phyloP scores from a whole-genome alignment of 1,140 invertebrate species.

The Orchesella cincta region DNA sequence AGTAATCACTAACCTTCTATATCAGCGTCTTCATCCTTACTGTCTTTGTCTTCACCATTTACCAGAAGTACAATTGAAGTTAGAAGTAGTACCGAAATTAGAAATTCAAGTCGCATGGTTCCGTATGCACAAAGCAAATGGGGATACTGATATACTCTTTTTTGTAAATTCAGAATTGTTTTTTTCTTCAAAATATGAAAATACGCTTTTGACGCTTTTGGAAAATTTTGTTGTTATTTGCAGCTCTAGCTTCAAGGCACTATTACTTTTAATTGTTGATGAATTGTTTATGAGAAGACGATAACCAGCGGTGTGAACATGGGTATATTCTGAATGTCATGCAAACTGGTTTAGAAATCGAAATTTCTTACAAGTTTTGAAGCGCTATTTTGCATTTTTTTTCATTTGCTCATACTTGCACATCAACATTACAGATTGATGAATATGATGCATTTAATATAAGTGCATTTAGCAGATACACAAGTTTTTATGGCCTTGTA shows the following conservation, averaged over 20 bases:
- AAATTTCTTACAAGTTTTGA: background rate
- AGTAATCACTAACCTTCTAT: background rate
- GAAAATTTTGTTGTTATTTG: background rate
- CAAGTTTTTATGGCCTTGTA: no score
- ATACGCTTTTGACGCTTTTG: background rate
- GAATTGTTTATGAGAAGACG: background rate
- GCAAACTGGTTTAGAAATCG: background rate
- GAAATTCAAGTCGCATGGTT: background rate
- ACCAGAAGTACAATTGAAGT: background rate
- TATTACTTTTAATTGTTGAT: background rate
- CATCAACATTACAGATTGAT: no score
- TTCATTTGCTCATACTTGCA: no score
- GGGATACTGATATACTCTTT: background rate
- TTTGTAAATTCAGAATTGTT: background rate
- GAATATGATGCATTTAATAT: no score
- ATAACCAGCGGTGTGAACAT: background rate
- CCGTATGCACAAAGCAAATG: background rate
- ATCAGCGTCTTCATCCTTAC: conserved; percentile 5
- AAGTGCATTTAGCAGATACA: no score
- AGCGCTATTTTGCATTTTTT: background rate
- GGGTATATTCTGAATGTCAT: background rate
- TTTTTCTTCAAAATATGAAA: background rate
- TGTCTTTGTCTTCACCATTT: background rate
- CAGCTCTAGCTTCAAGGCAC: background rate
- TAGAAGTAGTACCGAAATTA: background rate